Evolutionary conservation across 2,797 vertebrate species (phyloP).

Genomic region (Graptemys geographica): DNA sequence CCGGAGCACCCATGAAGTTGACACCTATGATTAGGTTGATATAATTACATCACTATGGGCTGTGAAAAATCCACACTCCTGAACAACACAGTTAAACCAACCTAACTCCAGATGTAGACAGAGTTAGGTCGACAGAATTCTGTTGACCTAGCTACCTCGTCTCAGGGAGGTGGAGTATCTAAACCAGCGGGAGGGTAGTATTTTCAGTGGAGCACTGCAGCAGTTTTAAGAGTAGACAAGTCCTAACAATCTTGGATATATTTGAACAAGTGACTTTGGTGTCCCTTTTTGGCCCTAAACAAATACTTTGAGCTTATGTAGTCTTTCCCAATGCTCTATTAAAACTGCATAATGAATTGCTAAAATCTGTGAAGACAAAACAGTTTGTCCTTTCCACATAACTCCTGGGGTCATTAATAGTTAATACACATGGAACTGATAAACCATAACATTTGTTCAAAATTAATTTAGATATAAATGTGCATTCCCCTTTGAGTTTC

Average conservation of each 20-base stretch:
- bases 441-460: rapidly evolving
- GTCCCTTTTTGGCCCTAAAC: background rate
- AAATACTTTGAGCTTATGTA: background rate
- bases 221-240: background rate
- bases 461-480: background rate
- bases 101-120: background rate
- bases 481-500: background rate
- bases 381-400: background rate
- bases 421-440: background rate
- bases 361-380: background rate
- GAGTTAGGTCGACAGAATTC: background rate
- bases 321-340: background rate
- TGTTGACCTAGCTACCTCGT: background rate
- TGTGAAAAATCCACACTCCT: background rate
- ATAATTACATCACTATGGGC: background rate
- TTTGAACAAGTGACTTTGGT: background rate
- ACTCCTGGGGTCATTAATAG: background rate
- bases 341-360: background rate
- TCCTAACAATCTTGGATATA: background rate
- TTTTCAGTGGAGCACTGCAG: background rate
- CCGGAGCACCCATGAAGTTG: too few relatives aligned
- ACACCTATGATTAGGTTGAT: too few relatives aligned
- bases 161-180: background rate
- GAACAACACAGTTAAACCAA: background rate
- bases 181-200: background rate